Conservation (phyloP, 1,140 invertebrate species). For the Cydia fagiglandana region DNA sequence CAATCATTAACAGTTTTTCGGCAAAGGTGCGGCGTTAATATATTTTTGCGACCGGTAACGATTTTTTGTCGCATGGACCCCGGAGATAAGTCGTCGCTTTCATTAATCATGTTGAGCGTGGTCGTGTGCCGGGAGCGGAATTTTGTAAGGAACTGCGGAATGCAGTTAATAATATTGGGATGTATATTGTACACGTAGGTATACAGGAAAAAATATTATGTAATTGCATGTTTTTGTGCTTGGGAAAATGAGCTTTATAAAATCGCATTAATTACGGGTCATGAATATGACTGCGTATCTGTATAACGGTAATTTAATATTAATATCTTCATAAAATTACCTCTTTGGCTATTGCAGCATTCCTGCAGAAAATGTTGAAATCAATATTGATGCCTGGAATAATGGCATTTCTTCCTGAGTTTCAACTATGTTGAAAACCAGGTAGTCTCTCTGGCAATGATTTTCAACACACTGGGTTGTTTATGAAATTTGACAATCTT, state of each 20-base stretch:
- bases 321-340: too few relatives aligned
- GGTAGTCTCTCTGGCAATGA: too few relatives aligned
- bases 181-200: neutral
- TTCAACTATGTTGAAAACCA: too few relatives aligned
- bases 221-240: neutral
- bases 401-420: too few relatives aligned
- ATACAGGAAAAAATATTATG: neutral
- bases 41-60: slow-evolving; percentile 39
- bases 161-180: slow-evolving; percentile 1
- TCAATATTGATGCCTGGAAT: too few relatives aligned
- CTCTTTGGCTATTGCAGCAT: too few relatives aligned
- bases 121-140: slow-evolving; percentile 18
- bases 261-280: too few relatives aligned
- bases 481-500: too few relatives aligned
- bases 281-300: too few relatives aligned
- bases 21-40: slow-evolving; percentile 13
- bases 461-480: too few relatives aligned
- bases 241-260: neutral
- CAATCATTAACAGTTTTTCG: slow-evolving; percentile 23
- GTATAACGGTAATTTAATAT: too few relatives aligned
- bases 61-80: slow-evolving; percentile 46
- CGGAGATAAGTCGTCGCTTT: slow-evolving; percentile 35
- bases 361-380: too few relatives aligned
- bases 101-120: slow-evolving; percentile 26
- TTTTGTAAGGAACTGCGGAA: slow-evolving; percentile 18